Percentiles rank a stretch among this genome's conserved stretches.
Evolutionary conservation across 2,113 vertebrate species (phyloP).

Genomic region (Chinchilla lanigera): DNA sequence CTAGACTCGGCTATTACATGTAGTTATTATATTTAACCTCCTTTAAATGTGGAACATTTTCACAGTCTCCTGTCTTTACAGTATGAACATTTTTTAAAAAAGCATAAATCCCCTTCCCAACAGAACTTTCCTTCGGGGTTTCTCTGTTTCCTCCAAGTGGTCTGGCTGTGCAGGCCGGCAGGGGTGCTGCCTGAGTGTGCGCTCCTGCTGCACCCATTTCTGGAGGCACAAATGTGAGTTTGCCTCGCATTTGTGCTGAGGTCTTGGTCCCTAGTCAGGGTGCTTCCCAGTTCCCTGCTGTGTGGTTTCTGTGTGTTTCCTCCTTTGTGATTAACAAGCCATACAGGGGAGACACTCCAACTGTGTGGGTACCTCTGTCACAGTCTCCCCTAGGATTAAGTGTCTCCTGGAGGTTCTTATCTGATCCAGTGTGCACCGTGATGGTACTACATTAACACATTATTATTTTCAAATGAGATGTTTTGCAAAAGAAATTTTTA

Average conservation of each 20-base stretch:
- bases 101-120: background rate
- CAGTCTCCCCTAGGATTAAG: background rate
- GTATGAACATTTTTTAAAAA: background rate
- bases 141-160: background rate
- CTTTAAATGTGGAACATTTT: conserved; percentile 7
- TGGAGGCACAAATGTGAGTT: background rate
- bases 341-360: background rate
- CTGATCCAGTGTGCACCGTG: background rate
- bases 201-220: background rate
- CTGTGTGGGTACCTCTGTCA: background rate
- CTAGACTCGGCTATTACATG: background rate
- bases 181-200: background rate
- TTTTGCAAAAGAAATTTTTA: conserved; percentile 2
- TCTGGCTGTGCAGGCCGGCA: background rate
- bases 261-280: background rate
- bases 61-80: background rate
- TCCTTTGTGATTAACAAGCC: background rate
- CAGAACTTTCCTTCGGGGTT: background rate
- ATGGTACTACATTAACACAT: background rate
- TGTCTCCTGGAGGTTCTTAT: background rate
- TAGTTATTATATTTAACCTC: background rate
- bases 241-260: background rate
- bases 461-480: conserved; percentile 29
- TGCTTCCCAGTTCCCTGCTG: background rate
- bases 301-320: background rate